Conservation (phyloP, 2,797 vertebrate genomes). For the Gephyroberyx darwinii region DNA sequence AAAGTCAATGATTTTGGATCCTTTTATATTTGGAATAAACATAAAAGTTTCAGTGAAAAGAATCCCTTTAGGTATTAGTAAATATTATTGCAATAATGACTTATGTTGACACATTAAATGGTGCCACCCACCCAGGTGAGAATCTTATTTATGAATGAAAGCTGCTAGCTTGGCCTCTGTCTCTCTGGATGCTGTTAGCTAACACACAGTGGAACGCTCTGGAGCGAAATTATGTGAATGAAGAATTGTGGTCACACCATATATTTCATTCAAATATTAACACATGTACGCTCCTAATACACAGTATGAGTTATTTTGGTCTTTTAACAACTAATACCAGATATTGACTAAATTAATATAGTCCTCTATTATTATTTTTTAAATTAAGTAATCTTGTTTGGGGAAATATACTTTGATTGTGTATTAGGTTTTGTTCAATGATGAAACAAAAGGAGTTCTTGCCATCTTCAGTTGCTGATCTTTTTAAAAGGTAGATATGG, state of each 20-base stretch:
- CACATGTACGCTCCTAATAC: too few species aligned
- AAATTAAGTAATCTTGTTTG: too few species aligned
- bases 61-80: conserved; percentile 36
- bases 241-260: neutral
- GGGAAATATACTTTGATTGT: too few species aligned
- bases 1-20: conserved; percentile 29
- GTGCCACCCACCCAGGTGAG: conserved; percentile 5
- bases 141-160: conserved; percentile 29
- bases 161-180: conserved; percentile 10
- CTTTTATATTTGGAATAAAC: too few species aligned
- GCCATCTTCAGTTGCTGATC: conserved; percentile 12
- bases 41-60: neutral
- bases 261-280: too few species aligned
- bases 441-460: too few species aligned
- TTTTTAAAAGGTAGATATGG: neutral
- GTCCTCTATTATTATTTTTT: too few species aligned
- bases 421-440: too few species aligned
- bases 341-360: too few species aligned
- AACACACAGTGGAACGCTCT: conserved; percentile 10
- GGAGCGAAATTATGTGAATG: conserved; percentile 12
- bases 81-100: conserved; percentile 55
- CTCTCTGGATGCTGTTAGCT: conserved; percentile 7
- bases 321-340: too few species aligned
- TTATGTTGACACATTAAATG: conserved; percentile 22
- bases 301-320: neutral